phyloP scores from a whole-genome alignment of 2,888 invertebrate genomes.

The Ectemnius continuus region DNA sequence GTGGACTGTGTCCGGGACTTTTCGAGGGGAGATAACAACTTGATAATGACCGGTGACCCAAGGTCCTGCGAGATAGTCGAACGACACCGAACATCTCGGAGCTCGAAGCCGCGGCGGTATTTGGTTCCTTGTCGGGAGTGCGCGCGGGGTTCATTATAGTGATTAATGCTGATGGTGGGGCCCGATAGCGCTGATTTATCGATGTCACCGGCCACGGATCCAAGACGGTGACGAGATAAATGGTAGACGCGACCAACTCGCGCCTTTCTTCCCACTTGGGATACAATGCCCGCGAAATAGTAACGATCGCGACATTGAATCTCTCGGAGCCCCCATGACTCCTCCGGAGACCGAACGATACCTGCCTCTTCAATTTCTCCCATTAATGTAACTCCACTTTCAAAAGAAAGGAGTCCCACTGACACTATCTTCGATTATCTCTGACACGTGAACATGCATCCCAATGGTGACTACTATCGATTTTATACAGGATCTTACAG shows the following conservation, averaged over 20 bases:
- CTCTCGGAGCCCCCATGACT: not conserved
- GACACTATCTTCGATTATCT: conserved; percentile 6
- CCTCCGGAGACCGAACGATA: too few species aligned
- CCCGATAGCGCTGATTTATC: conserved; percentile 76
- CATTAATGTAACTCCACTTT: not conserved
- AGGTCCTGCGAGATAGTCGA: conserved; percentile 63
- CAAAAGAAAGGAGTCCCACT: not conserved
- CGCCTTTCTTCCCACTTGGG: conserved; percentile 49
- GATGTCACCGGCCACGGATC: conserved; percentile 73
- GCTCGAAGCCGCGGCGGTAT: conserved; percentile 63
- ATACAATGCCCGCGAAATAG: conserved; percentile 53
- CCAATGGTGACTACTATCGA: conserved; percentile 15
- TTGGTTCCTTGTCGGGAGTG: conserved; percentile 70
- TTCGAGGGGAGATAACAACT: conserved; percentile 69
- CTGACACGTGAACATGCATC: conserved; percentile 4
- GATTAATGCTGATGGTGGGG: conserved; percentile 76
- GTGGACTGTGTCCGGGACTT: conserved; percentile 60
- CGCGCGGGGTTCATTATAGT: conserved; percentile 75
- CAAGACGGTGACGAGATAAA: conserved; percentile 72
- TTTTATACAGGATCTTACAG: conserved; percentile 5
- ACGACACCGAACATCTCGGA: conserved; percentile 60
- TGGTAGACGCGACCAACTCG: conserved; percentile 58
- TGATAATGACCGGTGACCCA: conserved; percentile 70
- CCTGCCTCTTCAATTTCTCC: too few species aligned
- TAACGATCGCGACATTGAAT: conserved; percentile 36